These are phyloP conservation scores for Copidosoma aretas DNA, from an alignment of 2,888 invertebrate genomes.

Conservation along the genomic window DNA sequence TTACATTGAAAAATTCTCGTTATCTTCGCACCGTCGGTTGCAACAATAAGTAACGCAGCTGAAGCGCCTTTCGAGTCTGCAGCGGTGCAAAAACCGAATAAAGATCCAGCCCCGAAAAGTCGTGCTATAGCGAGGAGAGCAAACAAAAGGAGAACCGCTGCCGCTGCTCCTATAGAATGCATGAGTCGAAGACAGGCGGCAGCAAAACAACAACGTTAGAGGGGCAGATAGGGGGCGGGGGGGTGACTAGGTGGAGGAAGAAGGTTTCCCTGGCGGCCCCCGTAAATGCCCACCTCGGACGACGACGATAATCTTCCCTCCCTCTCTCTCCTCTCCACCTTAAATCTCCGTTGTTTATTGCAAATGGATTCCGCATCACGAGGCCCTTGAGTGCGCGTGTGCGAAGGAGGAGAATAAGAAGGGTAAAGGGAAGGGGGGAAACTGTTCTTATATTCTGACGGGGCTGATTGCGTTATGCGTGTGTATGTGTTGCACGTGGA, in stretches of 20 bases:
- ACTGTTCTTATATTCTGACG: not conserved
- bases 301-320: conserved; percentile 46
- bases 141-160: conserved; percentile 28
- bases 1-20: too few species aligned
- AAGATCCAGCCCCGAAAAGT: not conserved
- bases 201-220: conserved; percentile 32
- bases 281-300: conserved; percentile 57
- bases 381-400: conserved; percentile 46
- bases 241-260: conserved; percentile 39
- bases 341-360: conserved; percentile 63
- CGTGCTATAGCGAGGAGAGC: conserved; percentile 4
- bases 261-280: conserved; percentile 55
- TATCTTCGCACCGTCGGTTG: too few species aligned
- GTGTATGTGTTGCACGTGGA: not conserved
- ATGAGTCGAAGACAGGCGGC: conserved; percentile 58
- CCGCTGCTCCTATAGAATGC: conserved; percentile 58
- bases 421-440: too few species aligned
- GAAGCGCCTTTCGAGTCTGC: too few species aligned
- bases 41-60: too few species aligned
- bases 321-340: conserved; percentile 35
- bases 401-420: not conserved
- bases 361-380: conserved; percentile 62
- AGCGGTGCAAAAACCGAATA: not conserved
- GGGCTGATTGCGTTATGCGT: conserved; percentile 7
- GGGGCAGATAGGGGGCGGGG: too few species aligned